Evolutionary conservation across 2,113 vertebrate genomes (phyloP).

Genomic region (Xyliphius kryptos): DNA sequence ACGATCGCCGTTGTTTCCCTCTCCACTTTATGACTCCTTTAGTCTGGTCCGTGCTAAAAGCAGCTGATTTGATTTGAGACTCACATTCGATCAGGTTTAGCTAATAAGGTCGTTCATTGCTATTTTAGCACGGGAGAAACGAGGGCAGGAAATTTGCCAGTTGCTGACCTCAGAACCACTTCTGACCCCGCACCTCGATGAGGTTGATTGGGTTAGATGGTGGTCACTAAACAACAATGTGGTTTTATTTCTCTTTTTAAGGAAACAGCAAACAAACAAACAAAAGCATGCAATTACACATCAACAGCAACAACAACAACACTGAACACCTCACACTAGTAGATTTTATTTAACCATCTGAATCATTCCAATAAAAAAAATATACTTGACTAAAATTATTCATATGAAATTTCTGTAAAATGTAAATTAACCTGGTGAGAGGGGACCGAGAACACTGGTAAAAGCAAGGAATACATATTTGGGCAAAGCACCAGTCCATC

Average conservation of each 20-base stretch:
- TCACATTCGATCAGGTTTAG: constrained; percentile 63
- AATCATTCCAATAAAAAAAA: too few relatives aligned
- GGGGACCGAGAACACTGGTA: too few relatives aligned
- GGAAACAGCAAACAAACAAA: not conserved
- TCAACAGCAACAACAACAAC: too few relatives aligned
- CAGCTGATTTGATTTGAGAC: constrained; percentile 59
- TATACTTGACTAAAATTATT: too few relatives aligned
- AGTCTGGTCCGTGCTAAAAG: constrained; percentile 58
- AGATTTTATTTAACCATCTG: too few relatives aligned
- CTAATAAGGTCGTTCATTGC: constrained; percentile 56
- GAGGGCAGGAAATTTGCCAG: constrained; percentile 24
- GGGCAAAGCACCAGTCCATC: too few relatives aligned
- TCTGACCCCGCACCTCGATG: not conserved
- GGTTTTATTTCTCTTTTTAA: too few relatives aligned
- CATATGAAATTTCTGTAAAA: too few relatives aligned
- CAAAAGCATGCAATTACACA: not conserved
- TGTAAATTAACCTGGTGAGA: too few relatives aligned
- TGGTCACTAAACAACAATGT: not conserved
- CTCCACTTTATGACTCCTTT: constrained; percentile 55
- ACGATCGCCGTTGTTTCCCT: constrained; percentile 44
- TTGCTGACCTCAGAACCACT: not conserved
- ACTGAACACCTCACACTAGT: too few relatives aligned
- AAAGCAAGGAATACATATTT: too few relatives aligned
- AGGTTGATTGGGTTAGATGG: not conserved
- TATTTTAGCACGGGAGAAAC: constrained; percentile 45